A percentile compares a stretch with the other conserved stretches of the same genome.
Conservation (phyloP, 2,888 invertebrate genomes). For the Phragmatobia fuliginosa region DNA sequence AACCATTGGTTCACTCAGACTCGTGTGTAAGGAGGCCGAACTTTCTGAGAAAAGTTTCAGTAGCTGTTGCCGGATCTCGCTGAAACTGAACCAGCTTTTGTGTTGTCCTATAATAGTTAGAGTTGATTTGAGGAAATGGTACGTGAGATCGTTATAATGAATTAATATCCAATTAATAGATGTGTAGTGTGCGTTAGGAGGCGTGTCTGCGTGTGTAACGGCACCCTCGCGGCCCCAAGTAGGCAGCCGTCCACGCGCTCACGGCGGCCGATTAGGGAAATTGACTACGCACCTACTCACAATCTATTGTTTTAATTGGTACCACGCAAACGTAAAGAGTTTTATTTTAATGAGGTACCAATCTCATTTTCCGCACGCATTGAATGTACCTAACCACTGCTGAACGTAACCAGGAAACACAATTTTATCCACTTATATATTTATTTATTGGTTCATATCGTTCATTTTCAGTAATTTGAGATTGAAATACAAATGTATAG, state of each 20-base stretch:
- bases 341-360: conserved; percentile 56
- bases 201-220: conserved; percentile 70
- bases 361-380: conserved; percentile 50
- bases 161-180: conserved; percentile 43
- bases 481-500: background rate
- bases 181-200: conserved; percentile 61
- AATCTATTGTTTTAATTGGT: conserved; percentile 69
- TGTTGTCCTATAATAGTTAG: conserved; percentile 27
- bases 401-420: conserved; percentile 44
- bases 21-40: conserved; percentile 63
- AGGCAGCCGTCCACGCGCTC: conserved; percentile 65
- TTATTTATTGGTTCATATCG: conserved; percentile 26
- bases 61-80: conserved; percentile 33
- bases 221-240: conserved; percentile 81
- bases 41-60: conserved; percentile 67
- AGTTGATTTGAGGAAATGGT: conserved; percentile 17
- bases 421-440: conserved; percentile 24
- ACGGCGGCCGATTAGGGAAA: conserved; percentile 74
- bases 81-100: conserved; percentile 38
- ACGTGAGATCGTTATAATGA: conserved; percentile 29
- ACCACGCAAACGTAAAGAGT: conserved; percentile 52
- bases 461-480: conserved; percentile 16
- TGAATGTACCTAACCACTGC: conserved; percentile 34
- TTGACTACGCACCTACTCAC: conserved; percentile 63
- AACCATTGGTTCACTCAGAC: conserved; percentile 49